Evolutionary conservation across 2,888 invertebrate species (phyloP).

Genomic region (Myathropa florea): DNA sequence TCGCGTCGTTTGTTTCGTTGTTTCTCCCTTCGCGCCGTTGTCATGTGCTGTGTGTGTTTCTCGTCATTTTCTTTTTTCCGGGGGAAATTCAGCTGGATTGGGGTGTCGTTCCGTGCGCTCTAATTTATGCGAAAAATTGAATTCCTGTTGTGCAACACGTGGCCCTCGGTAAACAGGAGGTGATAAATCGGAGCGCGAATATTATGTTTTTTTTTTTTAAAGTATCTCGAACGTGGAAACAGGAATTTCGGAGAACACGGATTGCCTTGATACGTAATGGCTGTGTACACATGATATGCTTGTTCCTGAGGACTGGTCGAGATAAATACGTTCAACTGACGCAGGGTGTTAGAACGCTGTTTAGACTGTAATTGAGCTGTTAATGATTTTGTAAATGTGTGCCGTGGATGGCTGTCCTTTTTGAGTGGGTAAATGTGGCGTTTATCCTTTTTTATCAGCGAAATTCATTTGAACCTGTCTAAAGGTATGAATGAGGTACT

Average conservation of each 20-base stretch:
- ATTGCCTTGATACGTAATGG: constrained; percentile 46
- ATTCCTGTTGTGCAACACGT: constrained; percentile 68
- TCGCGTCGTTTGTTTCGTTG: constrained; percentile 7
- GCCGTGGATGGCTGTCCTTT: background rate
- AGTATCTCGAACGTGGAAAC: constrained; percentile 27
- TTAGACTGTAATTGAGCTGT: constrained; percentile 66
- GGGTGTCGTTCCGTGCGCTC: constrained; percentile 47
- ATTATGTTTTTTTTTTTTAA: constrained; percentile 28
- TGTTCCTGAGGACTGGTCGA: background rate
- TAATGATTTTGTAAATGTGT: constrained; percentile 50
- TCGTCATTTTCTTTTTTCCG: constrained; percentile 30
- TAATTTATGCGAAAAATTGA: constrained; percentile 69
- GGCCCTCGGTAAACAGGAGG: constrained; percentile 58
- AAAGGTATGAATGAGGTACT: constrained; percentile 45
- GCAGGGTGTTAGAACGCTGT: constrained; percentile 22
- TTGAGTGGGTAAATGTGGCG: constrained; percentile 27
- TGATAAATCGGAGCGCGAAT: constrained; percentile 67
- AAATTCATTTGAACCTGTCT: constrained; percentile 34
- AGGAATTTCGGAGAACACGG: constrained; percentile 47
- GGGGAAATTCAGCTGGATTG: constrained; percentile 47
- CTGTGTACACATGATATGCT: constrained; percentile 53
- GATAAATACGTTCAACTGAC: background rate
- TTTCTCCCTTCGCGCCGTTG: constrained; percentile 4
- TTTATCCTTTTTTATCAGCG: constrained; percentile 47
- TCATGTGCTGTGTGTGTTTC: background rate